Evolutionary conservation across 2,113 vertebrate species (phyloP).

Genomic region (Saccopteryx leptura): DNA sequence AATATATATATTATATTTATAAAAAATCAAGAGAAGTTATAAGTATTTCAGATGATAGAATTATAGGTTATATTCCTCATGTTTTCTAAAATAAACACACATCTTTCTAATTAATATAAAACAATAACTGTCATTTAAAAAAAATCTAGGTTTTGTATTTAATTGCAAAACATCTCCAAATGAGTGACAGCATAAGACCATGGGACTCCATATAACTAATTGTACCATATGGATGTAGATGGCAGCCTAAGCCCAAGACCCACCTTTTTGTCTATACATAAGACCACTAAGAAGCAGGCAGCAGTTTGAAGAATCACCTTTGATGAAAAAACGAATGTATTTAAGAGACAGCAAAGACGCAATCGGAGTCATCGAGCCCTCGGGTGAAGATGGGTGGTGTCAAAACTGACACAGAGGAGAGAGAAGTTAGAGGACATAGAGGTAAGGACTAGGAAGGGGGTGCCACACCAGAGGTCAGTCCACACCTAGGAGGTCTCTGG

Average conservation of each 20-base stretch:
- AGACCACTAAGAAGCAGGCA: too few relatives aligned
- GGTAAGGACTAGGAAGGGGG: neutral
- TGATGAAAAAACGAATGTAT: neutral
- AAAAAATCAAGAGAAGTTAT: neutral
- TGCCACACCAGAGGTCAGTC: neutral
- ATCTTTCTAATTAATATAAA: neutral
- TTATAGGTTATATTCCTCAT: neutral
- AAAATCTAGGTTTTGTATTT: neutral
- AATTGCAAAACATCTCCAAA: neutral
- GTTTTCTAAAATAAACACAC: neutral
- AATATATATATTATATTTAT: neutral
- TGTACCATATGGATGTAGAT: too few relatives aligned
- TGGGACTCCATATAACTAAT: rapidly evolving
- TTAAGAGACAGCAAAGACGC: neutral
- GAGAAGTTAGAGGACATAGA: neutral
- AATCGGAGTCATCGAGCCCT: neutral
- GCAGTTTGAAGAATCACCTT: neutral
- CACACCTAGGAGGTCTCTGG: neutral
- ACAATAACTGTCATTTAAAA: neutral
- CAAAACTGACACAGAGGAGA: neutral
- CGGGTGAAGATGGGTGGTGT: neutral
- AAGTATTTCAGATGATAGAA: neutral
- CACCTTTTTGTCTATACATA: neutral
- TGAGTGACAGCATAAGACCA: neutral
- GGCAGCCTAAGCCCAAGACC: neutral